Percentiles rank a stretch among this genome's conserved stretches.
These are phyloP conservation scores for Hyperoplus lanceolatus DNA, from an alignment of 2,797 vertebrate genomes.

Conservation along the genomic window DNA sequence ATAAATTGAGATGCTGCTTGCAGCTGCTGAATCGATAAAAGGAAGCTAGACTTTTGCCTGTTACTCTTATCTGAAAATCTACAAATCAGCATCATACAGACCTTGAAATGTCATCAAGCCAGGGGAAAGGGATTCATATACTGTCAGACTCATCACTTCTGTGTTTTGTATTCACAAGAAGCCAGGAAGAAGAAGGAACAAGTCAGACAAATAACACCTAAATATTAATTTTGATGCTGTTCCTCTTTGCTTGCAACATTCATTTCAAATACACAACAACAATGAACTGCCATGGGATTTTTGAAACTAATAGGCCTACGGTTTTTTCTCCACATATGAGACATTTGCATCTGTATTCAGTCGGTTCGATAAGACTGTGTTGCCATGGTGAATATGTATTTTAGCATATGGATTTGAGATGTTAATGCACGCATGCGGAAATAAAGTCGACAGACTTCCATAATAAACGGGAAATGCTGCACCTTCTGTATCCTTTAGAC, in stretches of 20 bases:
- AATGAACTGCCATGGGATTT: constrained; percentile 25
- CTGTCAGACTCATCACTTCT: constrained; percentile 8
- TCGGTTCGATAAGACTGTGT: constrained; percentile 21
- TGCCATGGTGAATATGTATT: constrained; percentile 23
- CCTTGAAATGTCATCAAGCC: constrained; percentile 16
- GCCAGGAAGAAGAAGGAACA: not conserved
- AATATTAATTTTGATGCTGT: constrained; percentile 45
- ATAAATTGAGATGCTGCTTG: constrained; percentile 10
- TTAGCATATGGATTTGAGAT: constrained; percentile 31
- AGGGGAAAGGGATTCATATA: constrained; percentile 13
- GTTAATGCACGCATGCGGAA: constrained; percentile 50
- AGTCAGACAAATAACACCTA: constrained; percentile 36
- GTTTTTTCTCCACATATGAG: constrained; percentile 6
- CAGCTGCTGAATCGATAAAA: constrained; percentile 31
- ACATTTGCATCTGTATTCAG: constrained; percentile 48
- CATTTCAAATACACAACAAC: constrained; percentile 37
- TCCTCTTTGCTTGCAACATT: constrained; percentile 26
- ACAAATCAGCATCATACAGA: constrained; percentile 13
- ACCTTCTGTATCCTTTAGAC: constrained; percentile 10
- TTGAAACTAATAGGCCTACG: constrained; percentile 25
- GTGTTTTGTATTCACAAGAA: constrained; percentile 22
- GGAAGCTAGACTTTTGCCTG: constrained; percentile 26
- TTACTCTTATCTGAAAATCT: constrained; percentile 28
- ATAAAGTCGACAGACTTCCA: constrained; percentile 41
- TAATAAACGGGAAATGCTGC: constrained; percentile 11